phyloP scores from a whole-genome alignment of 2,797 vertebrate species.

The Myripristis jacobus region DNA sequence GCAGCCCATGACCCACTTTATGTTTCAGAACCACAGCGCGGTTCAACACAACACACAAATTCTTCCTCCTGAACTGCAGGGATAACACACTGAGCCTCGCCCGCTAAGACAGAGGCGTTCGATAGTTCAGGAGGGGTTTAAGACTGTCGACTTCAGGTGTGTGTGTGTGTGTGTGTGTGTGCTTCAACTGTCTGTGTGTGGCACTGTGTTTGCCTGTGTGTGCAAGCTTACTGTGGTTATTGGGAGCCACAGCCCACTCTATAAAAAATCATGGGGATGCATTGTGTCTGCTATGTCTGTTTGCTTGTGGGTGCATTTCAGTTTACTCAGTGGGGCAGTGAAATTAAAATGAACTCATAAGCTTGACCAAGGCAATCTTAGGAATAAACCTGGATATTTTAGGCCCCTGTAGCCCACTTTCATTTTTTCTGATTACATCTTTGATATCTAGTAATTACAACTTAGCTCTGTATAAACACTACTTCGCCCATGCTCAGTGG shows the following conservation, averaged over 20 bases:
- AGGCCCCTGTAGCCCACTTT: neutral
- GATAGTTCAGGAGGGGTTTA: neutral
- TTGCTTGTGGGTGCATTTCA: neutral
- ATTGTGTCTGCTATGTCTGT: neutral
- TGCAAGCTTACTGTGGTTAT: neutral
- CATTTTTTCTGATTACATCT: neutral
- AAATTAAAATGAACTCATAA: neutral
- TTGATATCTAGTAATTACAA: neutral
- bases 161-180: conserved; percentile 1
- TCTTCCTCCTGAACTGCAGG: conserved; percentile 14
- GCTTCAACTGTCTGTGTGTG: too few relatives aligned
- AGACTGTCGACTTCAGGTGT: neutral
- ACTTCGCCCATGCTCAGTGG: neutral
- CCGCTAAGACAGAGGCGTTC: neutral
- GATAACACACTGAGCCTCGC: conserved; percentile 8
- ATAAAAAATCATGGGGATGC: neutral
- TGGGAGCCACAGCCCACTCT: neutral
- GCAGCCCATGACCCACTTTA: conserved; percentile 72
- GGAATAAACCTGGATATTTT: neutral
- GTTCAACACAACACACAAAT: conserved; percentile 22
- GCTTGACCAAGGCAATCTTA: neutral
- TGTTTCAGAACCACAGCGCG: conserved; percentile 48
- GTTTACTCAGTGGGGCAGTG: neutral
- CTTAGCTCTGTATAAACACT: neutral
- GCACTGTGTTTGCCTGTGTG: neutral